Base-by-base conservation (phyloP, 2,888 invertebrate genomes). In the Anarsia innoxiella region DNA sequence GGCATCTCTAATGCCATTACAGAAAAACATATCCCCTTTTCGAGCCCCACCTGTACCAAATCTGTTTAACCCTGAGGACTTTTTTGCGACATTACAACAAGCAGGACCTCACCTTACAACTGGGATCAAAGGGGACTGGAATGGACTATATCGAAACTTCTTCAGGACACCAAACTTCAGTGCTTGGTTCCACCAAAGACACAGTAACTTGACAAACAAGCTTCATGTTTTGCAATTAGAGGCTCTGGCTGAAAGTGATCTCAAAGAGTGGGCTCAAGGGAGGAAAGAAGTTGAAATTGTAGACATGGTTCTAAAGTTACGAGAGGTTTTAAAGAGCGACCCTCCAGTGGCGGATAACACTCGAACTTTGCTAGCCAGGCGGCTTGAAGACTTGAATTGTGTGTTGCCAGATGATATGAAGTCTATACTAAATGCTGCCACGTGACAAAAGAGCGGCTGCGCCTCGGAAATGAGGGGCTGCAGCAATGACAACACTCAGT, bases 251-350 rank as follows among this genome's bases (percentile, higher is more conserved):
- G 93, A 93, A 66, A 78, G 95, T 92, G 94, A 98, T 77, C 85
- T 98, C 48, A 91, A 93, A 58, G 88, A 91, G 44, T 98, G 97
- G 97, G 93, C 96, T 1, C 87, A 90, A 59, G 96, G 93, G 32
- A 95, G 96, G 59, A 93, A 95, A 58, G 99, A 99, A 83, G 97
- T 99, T 2, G 98, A 99, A 86, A 91, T 99, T 40, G 97, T 99
- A 5, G 99, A 99, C 68, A 93, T 99, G 92, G 94, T 99, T 51
- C 84, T 99, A 37, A 92, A 96, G 69, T 88, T 99, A 41, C 89
- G 94, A 48, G 94, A 95, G 60, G 97, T 97, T 76, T 83, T 98
- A 62, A 93, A 92, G 49, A 90, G 89, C 59, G 87, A 89, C 52
- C 88, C 88, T 1, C 83, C 85, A 8, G 76, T 86, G 0, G 76